phyloP scores from a whole-genome alignment of 2,797 vertebrate genomes.

The Menidia menidia region DNA sequence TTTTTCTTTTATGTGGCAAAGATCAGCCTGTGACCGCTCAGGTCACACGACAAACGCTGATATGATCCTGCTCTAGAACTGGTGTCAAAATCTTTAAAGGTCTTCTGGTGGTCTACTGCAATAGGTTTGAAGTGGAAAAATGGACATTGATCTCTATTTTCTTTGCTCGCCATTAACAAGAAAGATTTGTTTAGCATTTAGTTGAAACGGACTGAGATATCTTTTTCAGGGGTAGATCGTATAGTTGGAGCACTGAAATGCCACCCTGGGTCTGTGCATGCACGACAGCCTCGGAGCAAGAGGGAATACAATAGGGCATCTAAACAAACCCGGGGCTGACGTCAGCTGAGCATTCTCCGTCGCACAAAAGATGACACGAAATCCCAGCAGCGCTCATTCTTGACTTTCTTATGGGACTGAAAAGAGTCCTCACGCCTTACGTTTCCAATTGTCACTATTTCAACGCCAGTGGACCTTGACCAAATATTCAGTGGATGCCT shows the following conservation, averaged over 20 bases:
- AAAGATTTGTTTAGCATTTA: not conserved
- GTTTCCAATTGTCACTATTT: no score
- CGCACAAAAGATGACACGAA: not conserved
- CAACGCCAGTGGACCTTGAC: no score
- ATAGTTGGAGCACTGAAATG: not conserved
- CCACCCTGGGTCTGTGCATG: not conserved
- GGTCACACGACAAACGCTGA: conserved; percentile 52
- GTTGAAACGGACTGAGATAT: not conserved
- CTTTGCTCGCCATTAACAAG: not conserved
- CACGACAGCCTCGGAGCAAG: not conserved
- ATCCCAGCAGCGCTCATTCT: not conserved
- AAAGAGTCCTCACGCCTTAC: no score
- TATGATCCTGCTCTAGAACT: not conserved
- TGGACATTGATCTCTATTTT: no score
- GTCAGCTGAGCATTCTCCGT: not conserved
- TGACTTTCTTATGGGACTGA: no score
- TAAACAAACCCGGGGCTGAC: not conserved
- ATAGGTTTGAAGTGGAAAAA: not conserved
- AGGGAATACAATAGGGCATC: not conserved
- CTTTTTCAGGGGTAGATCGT: not conserved
- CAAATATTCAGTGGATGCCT: no score
- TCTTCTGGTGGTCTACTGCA: not conserved
- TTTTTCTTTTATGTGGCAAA: conserved; percentile 6
- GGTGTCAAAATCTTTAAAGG: not conserved
- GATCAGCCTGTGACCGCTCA: conserved; percentile 24